These are phyloP conservation scores for Eptesicus fuscus DNA, from an alignment of 2,113 vertebrate genomes.

Conservation along the genomic window DNA sequence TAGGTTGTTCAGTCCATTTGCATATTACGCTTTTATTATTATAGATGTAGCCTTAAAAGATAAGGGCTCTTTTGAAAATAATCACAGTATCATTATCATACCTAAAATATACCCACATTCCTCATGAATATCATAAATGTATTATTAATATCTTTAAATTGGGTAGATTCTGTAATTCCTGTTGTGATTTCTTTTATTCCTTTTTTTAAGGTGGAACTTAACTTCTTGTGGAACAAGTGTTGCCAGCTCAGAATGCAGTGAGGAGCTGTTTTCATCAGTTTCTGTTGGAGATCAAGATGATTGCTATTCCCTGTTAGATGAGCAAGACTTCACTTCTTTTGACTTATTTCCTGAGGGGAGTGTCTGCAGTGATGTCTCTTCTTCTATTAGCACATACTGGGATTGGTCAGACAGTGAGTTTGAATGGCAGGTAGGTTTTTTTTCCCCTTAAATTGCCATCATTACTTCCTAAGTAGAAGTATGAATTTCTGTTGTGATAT, in stretches of 20 bases:
- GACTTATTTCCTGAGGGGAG: conserved; percentile 98
- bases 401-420: conserved; percentile 99
- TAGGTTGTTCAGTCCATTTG: too few species aligned
- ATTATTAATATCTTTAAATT: not conserved
- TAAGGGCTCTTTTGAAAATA: conserved; percentile 21
- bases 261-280: conserved; percentile 97
- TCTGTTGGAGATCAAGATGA: conserved; percentile 98
- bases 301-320: conserved; percentile 95
- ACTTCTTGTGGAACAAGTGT: conserved; percentile 98
- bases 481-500: conserved; percentile 24
- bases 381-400: conserved; percentile 99
- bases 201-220: conserved; percentile 92
- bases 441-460: not conserved
- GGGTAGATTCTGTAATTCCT: not conserved
- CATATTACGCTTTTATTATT: too few species aligned
- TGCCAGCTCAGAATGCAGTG: conserved; percentile 98
- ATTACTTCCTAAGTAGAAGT: not conserved
- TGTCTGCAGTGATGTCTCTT: conserved; percentile 98
- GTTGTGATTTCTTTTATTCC: conserved; percentile 52
- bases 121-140: conserved; percentile 17
- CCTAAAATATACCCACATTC: not conserved
- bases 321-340: conserved; percentile 96
- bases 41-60: not conserved
- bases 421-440: conserved; percentile 95
- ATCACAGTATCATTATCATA: not conserved